phyloP scores from a whole-genome alignment of 37 sponge, comb jelly and placozoan species.

The Crambe crambe region DNA sequence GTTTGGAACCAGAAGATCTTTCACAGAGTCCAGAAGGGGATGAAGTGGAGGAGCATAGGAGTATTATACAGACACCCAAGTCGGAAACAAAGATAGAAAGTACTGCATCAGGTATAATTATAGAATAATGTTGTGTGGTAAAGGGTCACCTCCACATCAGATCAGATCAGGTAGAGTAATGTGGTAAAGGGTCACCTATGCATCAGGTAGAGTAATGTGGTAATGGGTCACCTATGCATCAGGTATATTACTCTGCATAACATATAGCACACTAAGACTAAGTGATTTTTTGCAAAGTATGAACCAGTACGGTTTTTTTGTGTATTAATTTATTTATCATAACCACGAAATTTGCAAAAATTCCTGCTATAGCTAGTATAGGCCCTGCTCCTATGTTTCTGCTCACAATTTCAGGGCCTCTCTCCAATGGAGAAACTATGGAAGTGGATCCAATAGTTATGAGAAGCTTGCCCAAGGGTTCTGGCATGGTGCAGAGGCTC shows the following conservation, averaged over 20 bases:
- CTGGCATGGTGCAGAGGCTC: constrained; percentile 10
- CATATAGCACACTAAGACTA: too few relatives aligned
- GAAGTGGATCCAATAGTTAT: not conserved
- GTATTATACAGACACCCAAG: not conserved
- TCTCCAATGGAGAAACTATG: not conserved
- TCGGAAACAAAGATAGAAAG: not conserved
- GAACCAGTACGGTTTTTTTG: too few relatives aligned
- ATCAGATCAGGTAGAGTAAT: not conserved
- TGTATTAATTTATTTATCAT: too few relatives aligned
- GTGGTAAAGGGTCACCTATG: too few relatives aligned
- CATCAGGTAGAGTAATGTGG: too few relatives aligned
- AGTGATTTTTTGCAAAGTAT: too few relatives aligned
- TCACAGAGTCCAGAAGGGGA: not conserved
- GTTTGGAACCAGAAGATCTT: not conserved
- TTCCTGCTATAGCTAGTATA: too few relatives aligned
- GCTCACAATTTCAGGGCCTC: too few relatives aligned
- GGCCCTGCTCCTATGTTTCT: too few relatives aligned
- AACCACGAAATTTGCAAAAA: too few relatives aligned
- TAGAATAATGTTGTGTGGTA: not conserved
- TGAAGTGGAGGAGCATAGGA: not conserved
- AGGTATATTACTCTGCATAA: too few relatives aligned
- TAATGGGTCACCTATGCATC: too few relatives aligned
- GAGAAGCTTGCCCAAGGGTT: not conserved
- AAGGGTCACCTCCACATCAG: not conserved
- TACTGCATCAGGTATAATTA: not conserved